Evolutionary conservation across 2,113 vertebrate genomes (phyloP).

Genomic region (Labeo rohita): DNA sequence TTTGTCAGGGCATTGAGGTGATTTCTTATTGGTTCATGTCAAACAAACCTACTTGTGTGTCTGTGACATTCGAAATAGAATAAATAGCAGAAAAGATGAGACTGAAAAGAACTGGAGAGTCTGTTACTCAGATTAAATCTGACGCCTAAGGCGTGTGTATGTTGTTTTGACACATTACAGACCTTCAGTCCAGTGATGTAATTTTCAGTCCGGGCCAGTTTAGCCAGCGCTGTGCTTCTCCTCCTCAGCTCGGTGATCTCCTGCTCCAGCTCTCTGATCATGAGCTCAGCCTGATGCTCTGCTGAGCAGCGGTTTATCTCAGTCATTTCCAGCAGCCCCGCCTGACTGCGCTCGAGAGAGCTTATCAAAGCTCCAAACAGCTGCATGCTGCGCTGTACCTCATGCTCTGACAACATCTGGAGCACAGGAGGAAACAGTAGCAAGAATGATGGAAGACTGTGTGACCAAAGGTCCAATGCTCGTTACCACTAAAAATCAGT

Average conservation of each 20-base stretch:
- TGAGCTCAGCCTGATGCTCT: constrained; percentile 62
- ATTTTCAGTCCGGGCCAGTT: constrained; percentile 66
- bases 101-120: not conserved
- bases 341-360: constrained; percentile 68
- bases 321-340: constrained; percentile 66
- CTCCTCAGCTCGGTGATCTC: constrained; percentile 67
- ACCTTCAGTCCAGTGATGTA: constrained; percentile 68
- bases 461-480: not conserved
- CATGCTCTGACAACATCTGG: constrained; percentile 63
- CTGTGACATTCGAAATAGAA: not conserved
- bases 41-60: not conserved
- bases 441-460: not conserved
- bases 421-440: not conserved
- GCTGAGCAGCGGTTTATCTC: constrained; percentile 63
- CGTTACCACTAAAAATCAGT: not conserved
- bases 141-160: not conserved
- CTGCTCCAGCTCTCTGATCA: constrained; percentile 69
- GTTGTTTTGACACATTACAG: not conserved
- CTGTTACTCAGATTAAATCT: not conserved
- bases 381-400: constrained; percentile 60
- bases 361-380: constrained; percentile 61
- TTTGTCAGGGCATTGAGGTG: not conserved
- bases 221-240: constrained; percentile 55
- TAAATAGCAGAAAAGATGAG: not conserved
- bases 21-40: not conserved